Evolutionary conservation across 2,888 invertebrate genomes (phyloP).

Genomic region (Smittia sp.): DNA sequence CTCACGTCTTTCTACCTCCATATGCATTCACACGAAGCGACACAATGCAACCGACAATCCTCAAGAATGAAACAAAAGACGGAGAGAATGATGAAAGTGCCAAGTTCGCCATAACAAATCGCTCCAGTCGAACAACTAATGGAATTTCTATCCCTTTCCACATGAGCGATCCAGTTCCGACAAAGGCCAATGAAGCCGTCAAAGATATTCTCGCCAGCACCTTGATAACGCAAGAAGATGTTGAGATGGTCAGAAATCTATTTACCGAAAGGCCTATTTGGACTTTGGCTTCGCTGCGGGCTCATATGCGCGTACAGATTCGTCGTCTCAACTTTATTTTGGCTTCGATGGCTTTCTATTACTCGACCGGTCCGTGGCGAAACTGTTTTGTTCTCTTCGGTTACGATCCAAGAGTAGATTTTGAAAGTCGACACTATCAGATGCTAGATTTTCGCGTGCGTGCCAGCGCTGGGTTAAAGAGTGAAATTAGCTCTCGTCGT

Average conservation of each 20-base stretch:
- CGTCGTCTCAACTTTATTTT: conserved; percentile 72
- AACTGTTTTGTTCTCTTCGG: conserved; percentile 86
- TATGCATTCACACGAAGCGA: conserved; percentile 76
- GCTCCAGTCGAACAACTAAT: conserved; percentile 56
- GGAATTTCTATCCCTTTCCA: conserved; percentile 64
- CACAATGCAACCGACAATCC: conserved; percentile 55
- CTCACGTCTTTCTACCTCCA: conserved; percentile 71
- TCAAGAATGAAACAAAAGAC: conserved; percentile 48
- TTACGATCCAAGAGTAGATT: conserved; percentile 85
- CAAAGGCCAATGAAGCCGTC: conserved; percentile 59
- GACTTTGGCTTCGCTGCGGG: conserved; percentile 74
- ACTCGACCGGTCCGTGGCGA: conserved; percentile 88
- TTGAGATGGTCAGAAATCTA: conserved; percentile 57
- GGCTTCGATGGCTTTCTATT: conserved; percentile 82
- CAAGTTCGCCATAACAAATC: conserved; percentile 52
- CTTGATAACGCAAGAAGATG: conserved; percentile 54
- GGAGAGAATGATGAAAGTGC: conserved; percentile 49
- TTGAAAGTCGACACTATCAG: conserved; percentile 78
- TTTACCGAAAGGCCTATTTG: conserved; percentile 88
- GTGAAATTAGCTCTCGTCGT: not conserved
- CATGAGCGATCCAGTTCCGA: conserved; percentile 62
- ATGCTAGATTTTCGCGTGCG: conserved; percentile 76
- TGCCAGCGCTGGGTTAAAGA: conserved; percentile 22
- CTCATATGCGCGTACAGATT: conserved; percentile 60
- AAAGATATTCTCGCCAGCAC: conserved; percentile 58